Evolutionary conservation across 2,113 vertebrate genomes (phyloP), one percentile per base, ranked within the genome.

Genomic region (Lophius piscatorius): DNA sequence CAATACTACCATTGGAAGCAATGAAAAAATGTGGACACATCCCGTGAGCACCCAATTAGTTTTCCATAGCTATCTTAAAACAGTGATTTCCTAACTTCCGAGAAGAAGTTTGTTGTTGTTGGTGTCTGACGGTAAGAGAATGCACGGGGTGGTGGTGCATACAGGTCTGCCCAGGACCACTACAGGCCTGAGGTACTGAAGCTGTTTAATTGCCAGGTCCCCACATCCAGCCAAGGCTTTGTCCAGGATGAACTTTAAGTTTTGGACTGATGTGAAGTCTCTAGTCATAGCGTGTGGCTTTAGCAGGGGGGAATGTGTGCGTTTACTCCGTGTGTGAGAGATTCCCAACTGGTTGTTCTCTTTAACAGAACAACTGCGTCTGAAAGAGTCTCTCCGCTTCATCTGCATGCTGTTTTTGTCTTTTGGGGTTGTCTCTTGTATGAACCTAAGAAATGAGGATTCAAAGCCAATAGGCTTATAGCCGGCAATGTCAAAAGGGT

Each of bases 131-230:
- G 94, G 93, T 87, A 96, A 95, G 77, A 95, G 91, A 59, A 94
- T 91, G 77, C 95, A 90, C 80, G 94, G 86, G 36, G 92, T 86
- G 36, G 91, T 86, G 67, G 92, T 93, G 88, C 93, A 94, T 76
- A 94, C 94, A 9, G 96, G 95, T 86, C 95, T 93, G 83, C 95
- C 95, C 54, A 99, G 92, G 71, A 99, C 95, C 64, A 99, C 97
- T 48, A 99, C 97, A 6, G 97, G 97, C 78, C 94, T 93, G 86
- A 97, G 94, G 89, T 97, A 96, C 92, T 97, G 97, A 72, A 99
- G 95, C 82, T 99, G 97, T 86, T 98, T 97, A 86, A 99, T 95
- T 87, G 97, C 97, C 87, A 97, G 93, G 83, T 98, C 96, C 72
- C 96, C 96, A 88, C 95, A 98, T 79, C 95, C 94, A 22, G 92